phyloP scores from a whole-genome alignment of 2,797 vertebrate genomes.

The Lacerta viridis region DNA sequence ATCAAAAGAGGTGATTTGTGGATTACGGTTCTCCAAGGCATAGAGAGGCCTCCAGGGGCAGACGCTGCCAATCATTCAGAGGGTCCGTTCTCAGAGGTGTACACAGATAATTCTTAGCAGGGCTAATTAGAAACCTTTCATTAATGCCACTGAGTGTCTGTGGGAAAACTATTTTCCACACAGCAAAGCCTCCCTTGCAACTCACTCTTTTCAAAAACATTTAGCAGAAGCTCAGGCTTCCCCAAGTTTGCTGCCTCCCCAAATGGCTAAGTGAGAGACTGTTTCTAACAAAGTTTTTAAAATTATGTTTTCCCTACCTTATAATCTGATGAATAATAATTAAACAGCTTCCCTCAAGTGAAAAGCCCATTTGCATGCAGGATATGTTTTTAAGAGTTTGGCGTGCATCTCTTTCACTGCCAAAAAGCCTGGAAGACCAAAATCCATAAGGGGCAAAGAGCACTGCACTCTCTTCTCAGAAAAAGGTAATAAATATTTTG shows the following conservation, averaged over 20 bases:
- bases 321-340: constrained; percentile 37
- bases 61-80: constrained; percentile 46
- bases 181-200: constrained; percentile 37
- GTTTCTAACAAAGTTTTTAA: constrained; percentile 8
- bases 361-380: constrained; percentile 26
- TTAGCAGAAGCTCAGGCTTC: constrained; percentile 20
- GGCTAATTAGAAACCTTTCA: constrained; percentile 62
- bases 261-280: constrained; percentile 32
- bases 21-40: constrained; percentile 31
- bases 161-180: constrained; percentile 61
- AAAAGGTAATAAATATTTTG: constrained; percentile 29
- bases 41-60: constrained; percentile 37
- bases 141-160: constrained; percentile 49
- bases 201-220: constrained; percentile 44
- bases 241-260: constrained; percentile 50
- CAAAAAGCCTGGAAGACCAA: constrained; percentile 34
- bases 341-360: constrained; percentile 11
- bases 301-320: constrained; percentile 19
- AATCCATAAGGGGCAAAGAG: not conserved
- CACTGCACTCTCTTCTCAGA: not conserved
- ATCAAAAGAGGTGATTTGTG: not conserved
- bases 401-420: constrained; percentile 26
- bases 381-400: constrained; percentile 16
- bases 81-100: constrained; percentile 46
- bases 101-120: constrained; percentile 43